Base-by-base conservation (phyloP, 2,113 vertebrate species). In the human region DNA sequence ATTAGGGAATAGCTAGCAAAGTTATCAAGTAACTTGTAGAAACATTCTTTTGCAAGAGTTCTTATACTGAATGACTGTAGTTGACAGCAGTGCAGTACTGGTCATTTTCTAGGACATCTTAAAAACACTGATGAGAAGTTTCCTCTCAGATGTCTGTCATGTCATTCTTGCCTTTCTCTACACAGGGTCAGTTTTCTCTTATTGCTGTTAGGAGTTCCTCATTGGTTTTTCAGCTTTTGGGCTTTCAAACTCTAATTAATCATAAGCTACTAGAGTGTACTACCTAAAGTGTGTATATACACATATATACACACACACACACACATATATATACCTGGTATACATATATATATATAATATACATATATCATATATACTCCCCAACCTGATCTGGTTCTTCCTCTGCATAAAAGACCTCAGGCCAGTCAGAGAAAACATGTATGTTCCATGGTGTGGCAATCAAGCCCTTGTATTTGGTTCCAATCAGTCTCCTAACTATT, bases 181-280 rank as follows among this genome's bases (percentile, higher is more conserved):
- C 8, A 66, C 25, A 22, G 1, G 22, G 25, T 35, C 76, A 35
- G 7, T 45, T 61, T 16, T 89, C 70, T 38, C 2, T 94, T 82
- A 40, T 50, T 61, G 8, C 13, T 75, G 12, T 23, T 68, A 23
- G 43, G 52, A n/a, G 64, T 79, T 90, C 30, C 2, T 18, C 11
- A 68, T 30, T 30, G 38, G 5, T 10, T 81, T 90, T 90, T 66
- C 4, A 40, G 61, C 23, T 50, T 64, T 76, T 75, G 57, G 43
- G 35, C 50, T 89, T 92, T 89, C 43, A 76, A 66, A 94, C 78
- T 89, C 23, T 14, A 48, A 40, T 59, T 45, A 23, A 75, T 89
- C 76, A 30, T 22, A 50, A 38, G 30, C 43, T 72, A 12, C 57
- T 40, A 11, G 30, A 85, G 35, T 6, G 18, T 80, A 45, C 22